phyloP scores from a whole-genome alignment of 2,888 invertebrate species.

The Ormyrus thymus region DNA sequence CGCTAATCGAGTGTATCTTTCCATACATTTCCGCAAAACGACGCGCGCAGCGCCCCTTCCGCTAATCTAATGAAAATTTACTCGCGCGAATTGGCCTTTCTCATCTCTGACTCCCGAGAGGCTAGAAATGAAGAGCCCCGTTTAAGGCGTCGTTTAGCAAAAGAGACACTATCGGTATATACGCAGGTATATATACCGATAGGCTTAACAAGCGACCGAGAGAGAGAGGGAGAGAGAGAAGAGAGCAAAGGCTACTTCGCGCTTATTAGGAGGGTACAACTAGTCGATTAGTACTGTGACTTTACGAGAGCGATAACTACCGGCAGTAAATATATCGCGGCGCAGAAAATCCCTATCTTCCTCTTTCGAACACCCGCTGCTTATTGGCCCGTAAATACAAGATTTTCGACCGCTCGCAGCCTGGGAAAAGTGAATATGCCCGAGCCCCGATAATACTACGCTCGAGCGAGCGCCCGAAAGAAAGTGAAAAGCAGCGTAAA shows the following conservation, averaged over 20 bases:
- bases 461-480: not conserved
- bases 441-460: conserved; percentile 2
- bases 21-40: conserved; percentile 12
- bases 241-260: conserved; percentile 13
- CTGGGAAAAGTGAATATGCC: conserved; percentile 32
- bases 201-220: too few relatives aligned
- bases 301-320: conserved; percentile 30
- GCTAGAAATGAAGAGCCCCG: conserved; percentile 6
- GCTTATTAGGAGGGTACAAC: conserved; percentile 16
- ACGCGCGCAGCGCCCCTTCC: not conserved
- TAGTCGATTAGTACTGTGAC: conserved; percentile 38
- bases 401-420: conserved; percentile 32
- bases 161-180: conserved; percentile 7
- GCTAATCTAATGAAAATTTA: conserved; percentile 38
- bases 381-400: conserved; percentile 39
- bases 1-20: too few relatives aligned
- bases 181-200: not conserved
- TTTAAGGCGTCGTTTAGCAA: conserved; percentile 6
- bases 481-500: conserved; percentile 27
- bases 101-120: not conserved
- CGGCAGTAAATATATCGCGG: conserved; percentile 39
- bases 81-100: conserved; percentile 1
- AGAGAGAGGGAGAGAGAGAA: not conserved
- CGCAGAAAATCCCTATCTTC: conserved; percentile 28
- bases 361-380: not conserved